phyloP scores from a whole-genome alignment of 2,113 vertebrate genomes.

The Chelonoidis abingdonii region DNA sequence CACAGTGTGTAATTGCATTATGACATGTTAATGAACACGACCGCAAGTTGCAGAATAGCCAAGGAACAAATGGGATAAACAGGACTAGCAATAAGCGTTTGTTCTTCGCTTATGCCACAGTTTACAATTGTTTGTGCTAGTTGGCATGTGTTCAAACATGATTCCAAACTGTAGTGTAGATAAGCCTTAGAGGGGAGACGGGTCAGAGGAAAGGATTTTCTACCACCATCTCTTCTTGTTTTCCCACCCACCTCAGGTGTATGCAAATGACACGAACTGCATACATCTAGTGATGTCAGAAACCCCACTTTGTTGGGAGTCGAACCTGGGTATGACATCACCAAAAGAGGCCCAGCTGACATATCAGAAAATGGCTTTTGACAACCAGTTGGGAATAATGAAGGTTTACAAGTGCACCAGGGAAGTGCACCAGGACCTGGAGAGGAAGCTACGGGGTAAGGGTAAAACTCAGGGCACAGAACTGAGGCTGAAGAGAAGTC shows the following conservation, averaged over 20 bases:
- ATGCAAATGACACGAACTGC: neutral
- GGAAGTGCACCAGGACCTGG: neutral
- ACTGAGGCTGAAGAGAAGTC: neutral
- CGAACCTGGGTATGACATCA: neutral
- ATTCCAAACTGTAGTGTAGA: conserved; percentile 21
- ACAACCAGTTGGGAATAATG: fast-evolving
- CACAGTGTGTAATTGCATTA: conserved; percentile 70
- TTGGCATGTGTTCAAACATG: conserved; percentile 52
- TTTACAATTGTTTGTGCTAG: conserved; percentile 51
- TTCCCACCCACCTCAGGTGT: conserved; percentile 25
- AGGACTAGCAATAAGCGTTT: neutral
- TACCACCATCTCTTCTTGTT: neutral
- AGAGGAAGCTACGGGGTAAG: neutral
- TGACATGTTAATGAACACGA: conserved; percentile 58
- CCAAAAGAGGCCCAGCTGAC: neutral
- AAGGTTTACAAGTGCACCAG: neutral
- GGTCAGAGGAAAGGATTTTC: neutral
- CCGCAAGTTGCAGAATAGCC: conserved; percentile 37
- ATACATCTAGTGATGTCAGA: neutral
- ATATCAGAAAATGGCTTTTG: neutral
- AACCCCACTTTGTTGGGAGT: neutral
- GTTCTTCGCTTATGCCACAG: conserved; percentile 40
- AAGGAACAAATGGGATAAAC: conserved; percentile 61
- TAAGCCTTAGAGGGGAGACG: conserved; percentile 39
- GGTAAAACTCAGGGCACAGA: neutral